Base-by-base conservation (phyloP, 2,888 invertebrate species). In the Antitype chi region DNA sequence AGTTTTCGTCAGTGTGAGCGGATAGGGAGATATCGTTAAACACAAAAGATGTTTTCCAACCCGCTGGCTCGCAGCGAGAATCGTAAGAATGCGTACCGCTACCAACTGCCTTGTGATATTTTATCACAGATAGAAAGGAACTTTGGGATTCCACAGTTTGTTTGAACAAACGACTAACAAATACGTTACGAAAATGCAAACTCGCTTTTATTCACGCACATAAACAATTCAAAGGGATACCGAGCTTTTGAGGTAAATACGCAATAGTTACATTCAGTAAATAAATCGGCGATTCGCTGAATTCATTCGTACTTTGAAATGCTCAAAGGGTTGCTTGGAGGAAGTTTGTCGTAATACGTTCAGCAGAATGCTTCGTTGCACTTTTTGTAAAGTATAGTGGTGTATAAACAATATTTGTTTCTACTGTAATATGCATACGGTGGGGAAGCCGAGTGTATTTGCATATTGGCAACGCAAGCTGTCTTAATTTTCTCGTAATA, bases 401-500 rank as follows among this genome's bases (percentile, higher is more conserved):
- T 70, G 47, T 70, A 64, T 84, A 81, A 81, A 81, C 80, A 84
- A 87, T 81, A 84, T 81, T 82, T 80, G 80, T 82, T 83, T 69
- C 72, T 69, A 76, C 67, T 69, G 38, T 81, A 76, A 81, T 64
- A 73, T 80, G 79, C 73, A 81, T 75, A 85, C 70, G 70, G 72
- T 62, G 77, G 88, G 89, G 88, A 88, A 87, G 87, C 84, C 85
- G 71, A 76, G 23, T 75, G 77, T 85, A 95, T 96, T 96, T 96
- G 96, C 96, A 96, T 96, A 95, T 95, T 94, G 93, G 94, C 91
- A 91, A 92, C 91, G 93, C 94, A 94, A 94, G 94, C 95, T 95
- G 95, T 96, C 96, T 96, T 96, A 96, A 96, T 96, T 96, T 95
- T 87, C 89, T 84, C 91, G 92, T 95, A 95, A 95, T 93, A 91